Percentiles rank a stretch among this genome's conserved stretches.
Conservation (phyloP, 2,888 invertebrate species). For the Callinectes sapidus region DNA sequence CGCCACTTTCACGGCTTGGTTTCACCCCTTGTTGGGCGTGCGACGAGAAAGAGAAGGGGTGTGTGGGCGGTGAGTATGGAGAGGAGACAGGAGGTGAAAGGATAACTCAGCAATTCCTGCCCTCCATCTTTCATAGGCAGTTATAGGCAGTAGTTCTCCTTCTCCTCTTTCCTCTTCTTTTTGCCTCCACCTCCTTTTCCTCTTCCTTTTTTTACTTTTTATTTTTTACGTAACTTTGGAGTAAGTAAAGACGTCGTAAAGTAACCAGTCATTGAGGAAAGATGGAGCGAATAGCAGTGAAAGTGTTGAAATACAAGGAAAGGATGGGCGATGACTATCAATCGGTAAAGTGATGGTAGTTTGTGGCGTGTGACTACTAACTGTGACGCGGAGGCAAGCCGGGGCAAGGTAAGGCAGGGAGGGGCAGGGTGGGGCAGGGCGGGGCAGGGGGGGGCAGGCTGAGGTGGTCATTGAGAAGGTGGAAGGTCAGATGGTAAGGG, state of each 20-base stretch:
- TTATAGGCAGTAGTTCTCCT: too few species aligned
- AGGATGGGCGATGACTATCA: not conserved
- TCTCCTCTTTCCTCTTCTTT: not conserved
- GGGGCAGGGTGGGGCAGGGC: not conserved
- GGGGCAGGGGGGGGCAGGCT: not conserved
- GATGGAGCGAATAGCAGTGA: too few species aligned
- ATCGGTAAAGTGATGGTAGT: not conserved
- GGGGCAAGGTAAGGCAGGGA: too few species aligned
- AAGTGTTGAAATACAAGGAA: too few species aligned
- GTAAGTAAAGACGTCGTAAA: too few species aligned
- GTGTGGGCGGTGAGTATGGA: not conserved
- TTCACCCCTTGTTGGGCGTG: constrained; percentile 38
- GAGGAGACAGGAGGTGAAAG: not conserved
- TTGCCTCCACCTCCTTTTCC: not conserved
- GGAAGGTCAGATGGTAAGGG: not conserved
- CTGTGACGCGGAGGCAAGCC: too few species aligned
- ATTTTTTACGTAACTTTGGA: too few species aligned
- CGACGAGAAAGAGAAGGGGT: not conserved
- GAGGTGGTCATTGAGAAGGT: not conserved
- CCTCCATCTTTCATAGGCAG: too few species aligned
- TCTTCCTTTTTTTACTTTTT: not conserved
- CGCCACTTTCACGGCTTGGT: constrained; percentile 3
- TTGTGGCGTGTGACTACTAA: too few species aligned
- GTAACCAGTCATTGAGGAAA: too few species aligned
- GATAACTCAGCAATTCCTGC: not conserved